Evolutionary conservation across 2,113 vertebrate species (phyloP).

Genomic region (Daphoenositta chrysoptera): DNA sequence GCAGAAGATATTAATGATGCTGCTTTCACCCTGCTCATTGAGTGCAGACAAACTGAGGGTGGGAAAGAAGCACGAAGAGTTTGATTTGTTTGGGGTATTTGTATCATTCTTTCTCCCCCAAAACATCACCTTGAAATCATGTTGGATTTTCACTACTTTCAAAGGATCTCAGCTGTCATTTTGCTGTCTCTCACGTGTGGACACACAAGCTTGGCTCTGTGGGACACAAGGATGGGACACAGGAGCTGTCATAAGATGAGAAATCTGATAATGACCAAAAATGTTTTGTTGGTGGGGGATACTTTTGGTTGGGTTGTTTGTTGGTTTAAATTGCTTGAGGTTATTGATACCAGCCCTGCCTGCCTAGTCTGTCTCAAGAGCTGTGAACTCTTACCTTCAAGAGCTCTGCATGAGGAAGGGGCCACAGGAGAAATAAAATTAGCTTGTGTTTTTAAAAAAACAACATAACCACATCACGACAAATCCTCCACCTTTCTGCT

Average conservation of each 20-base stretch:
- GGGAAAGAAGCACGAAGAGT: neutral
- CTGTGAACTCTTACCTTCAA: fast-evolving
- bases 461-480: neutral
- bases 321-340: neutral
- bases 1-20: neutral
- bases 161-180: neutral
- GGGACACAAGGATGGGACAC: neutral
- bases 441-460: neutral
- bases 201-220: neutral
- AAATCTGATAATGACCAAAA: neutral
- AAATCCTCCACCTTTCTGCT: neutral
- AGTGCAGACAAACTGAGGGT: neutral
- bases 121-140: fast-evolving
- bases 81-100: neutral
- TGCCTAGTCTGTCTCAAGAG: neutral
- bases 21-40: neutral
- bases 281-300: neutral
- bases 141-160: neutral
- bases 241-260: neutral
- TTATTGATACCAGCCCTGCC: neutral
- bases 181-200: fast-evolving
- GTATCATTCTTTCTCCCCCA: neutral
- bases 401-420: neutral
- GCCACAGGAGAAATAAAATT: neutral
- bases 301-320: neutral